These are phyloP conservation scores for Pseudeuparius sepicola DNA, from an alignment of 2,888 invertebrate species.

Conservation along the genomic window DNA sequence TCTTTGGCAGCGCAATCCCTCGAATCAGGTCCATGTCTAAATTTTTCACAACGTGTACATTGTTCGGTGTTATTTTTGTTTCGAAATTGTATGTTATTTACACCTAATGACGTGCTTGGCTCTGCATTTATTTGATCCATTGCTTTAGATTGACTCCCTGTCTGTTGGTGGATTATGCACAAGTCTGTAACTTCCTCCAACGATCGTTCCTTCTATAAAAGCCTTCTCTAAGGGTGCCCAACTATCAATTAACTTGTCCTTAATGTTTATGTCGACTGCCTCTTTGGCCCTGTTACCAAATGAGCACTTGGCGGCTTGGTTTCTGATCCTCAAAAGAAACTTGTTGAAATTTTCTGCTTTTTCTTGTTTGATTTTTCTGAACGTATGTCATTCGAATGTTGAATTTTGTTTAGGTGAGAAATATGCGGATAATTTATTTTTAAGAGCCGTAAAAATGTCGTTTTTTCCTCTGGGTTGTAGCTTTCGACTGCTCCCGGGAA, in stretches of 20 bases:
- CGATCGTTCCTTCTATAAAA: constrained; percentile 18
- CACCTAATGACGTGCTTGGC: too few species aligned
- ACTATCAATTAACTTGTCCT: constrained; percentile 23
- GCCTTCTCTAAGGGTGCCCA: constrained; percentile 22
- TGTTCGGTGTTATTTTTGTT: too few species aligned
- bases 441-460: constrained; percentile 20
- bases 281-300: constrained; percentile 23
- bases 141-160: constrained; percentile 14
- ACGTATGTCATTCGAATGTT: constrained; percentile 27
- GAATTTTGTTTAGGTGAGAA: constrained; percentile 25
- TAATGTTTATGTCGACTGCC: constrained; percentile 21
- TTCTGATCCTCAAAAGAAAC: constrained; percentile 24
- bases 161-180: constrained; percentile 17
- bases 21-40: constrained; percentile 4
- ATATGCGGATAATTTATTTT: constrained; percentile 22
- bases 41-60: constrained; percentile 16
- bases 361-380: constrained; percentile 23
- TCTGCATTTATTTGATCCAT: too few species aligned
- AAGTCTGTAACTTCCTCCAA: constrained; percentile 14
- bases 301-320: constrained; percentile 27
- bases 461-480: constrained; percentile 14
- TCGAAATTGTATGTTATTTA: too few species aligned
- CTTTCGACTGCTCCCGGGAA: constrained; percentile 21
- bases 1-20: constrained; percentile 16
- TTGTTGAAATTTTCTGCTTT: constrained; percentile 27